These are phyloP conservation scores for zebrafish (Danio rerio) DNA, from an alignment of 2,113 vertebrate genomes.

Conservation along the genomic window DNA sequence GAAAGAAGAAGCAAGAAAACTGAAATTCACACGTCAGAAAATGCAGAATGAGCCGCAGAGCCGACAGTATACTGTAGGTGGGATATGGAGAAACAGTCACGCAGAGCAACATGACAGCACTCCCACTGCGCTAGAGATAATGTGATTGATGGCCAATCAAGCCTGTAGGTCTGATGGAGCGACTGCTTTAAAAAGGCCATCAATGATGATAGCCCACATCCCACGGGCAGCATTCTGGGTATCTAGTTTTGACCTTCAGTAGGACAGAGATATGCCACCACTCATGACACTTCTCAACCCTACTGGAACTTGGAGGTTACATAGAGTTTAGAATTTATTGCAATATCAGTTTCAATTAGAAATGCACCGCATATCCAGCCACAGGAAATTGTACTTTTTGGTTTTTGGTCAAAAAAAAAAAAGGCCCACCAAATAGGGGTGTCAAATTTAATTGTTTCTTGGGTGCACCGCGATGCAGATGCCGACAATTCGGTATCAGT, in stretches of 20 bases:
- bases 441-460: too few relatives aligned
- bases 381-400: too few relatives aligned
- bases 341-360: too few relatives aligned
- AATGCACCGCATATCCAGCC: too few relatives aligned
- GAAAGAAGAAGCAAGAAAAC: neutral
- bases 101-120: neutral
- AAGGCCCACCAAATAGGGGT: too few relatives aligned
- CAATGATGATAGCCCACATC: neutral
- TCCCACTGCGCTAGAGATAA: neutral
- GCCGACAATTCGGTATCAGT: too few relatives aligned
- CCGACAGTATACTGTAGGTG: neutral
- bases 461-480: too few relatives aligned
- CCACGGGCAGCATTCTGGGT: neutral
- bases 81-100: neutral
- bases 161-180: conserved; percentile 9
- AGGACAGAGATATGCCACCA: neutral
- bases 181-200: neutral
- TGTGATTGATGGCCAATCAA: conserved; percentile 16
- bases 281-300: neutral
- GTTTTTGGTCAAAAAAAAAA: too few relatives aligned
- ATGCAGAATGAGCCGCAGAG: neutral
- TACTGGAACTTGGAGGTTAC: neutral
- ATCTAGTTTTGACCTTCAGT: neutral
- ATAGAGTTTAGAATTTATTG: too few relatives aligned
- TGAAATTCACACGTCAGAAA: neutral